Conservation (phyloP, 2,888 invertebrate species). For the Drosophila pseudotakahashii region DNA sequence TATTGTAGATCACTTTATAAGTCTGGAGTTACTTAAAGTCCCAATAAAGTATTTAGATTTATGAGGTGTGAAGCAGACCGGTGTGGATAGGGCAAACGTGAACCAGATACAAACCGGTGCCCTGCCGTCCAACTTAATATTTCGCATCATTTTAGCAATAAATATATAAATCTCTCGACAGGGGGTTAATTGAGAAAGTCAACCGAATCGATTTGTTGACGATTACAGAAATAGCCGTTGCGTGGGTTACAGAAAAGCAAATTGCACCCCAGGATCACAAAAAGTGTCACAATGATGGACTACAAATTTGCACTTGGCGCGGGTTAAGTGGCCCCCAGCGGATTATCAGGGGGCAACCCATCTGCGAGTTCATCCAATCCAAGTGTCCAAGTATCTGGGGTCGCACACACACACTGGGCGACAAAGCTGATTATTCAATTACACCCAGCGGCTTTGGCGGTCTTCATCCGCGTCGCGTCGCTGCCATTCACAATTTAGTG, state of each 20-base stretch:
- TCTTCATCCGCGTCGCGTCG: conserved; percentile 53
- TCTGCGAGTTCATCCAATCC: background rate
- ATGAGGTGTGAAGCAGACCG: too few species aligned
- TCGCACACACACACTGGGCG: conserved; percentile 54
- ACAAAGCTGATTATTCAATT: conserved; percentile 77
- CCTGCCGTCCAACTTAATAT: background rate
- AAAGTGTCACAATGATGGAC: conserved; percentile 60
- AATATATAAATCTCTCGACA: conserved; percentile 43
- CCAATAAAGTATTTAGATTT: background rate
- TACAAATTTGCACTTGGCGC: conserved; percentile 64
- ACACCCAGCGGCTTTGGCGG: conserved; percentile 67
- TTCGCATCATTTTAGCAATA: conserved; percentile 27
- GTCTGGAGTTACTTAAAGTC: background rate
- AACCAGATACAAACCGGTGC: conserved; percentile 2
- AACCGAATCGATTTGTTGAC: conserved; percentile 29
- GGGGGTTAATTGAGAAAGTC: conserved; percentile 36
- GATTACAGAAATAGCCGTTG: conserved; percentile 51
- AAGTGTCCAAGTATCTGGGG: conserved; percentile 16
- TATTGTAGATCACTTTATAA: background rate
- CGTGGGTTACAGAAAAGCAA: conserved; percentile 30
- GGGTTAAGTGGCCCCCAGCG: conserved; percentile 12
- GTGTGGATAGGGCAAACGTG: conserved; percentile 8
- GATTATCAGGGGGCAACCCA: background rate
- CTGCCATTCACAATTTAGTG: conserved; percentile 63
- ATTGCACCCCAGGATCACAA: conserved; percentile 48